Conservation (phyloP, 1,140 invertebrate species). For the Stenopsyche tienmushanensis region DNA sequence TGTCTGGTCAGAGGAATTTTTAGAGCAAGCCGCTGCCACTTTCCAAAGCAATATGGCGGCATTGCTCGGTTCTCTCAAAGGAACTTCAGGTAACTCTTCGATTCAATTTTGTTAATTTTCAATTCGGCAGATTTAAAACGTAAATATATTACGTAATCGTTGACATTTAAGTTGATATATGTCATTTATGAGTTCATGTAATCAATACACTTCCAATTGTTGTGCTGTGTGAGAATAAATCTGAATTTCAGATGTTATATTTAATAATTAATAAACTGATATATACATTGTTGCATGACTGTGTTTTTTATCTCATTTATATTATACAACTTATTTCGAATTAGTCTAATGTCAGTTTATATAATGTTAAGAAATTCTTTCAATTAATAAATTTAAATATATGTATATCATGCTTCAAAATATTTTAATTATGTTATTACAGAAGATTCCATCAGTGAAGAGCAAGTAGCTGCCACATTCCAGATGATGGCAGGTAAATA, state of each 20-base stretch:
- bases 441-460: conserved; percentile 46
- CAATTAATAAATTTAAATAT: no score
- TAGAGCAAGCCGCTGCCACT: conserved; percentile 61
- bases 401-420: no score
- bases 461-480: conserved; percentile 54
- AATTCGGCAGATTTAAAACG: conserved; percentile 48
- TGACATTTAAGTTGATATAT: background rate
- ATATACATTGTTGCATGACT: no score
- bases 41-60: conserved; percentile 63
- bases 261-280: no score
- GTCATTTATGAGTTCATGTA: no score
- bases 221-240: no score
- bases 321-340: no score
- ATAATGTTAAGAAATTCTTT: no score
- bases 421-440: conserved; percentile 20
- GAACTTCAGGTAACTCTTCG: conserved; percentile 45
- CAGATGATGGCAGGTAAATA: conserved; percentile 54
- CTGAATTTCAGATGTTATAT: no score
- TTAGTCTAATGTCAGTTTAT: no score
- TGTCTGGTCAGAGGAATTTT: conserved; percentile 64
- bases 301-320: no score
- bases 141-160: background rate
- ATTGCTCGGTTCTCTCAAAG: conserved; percentile 54
- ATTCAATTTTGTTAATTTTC: conserved; percentile 52
- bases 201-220: background rate